Evolutionary conservation across 64 coral and sea anemone species (phyloP).

Genomic region (Porites lutea): DNA sequence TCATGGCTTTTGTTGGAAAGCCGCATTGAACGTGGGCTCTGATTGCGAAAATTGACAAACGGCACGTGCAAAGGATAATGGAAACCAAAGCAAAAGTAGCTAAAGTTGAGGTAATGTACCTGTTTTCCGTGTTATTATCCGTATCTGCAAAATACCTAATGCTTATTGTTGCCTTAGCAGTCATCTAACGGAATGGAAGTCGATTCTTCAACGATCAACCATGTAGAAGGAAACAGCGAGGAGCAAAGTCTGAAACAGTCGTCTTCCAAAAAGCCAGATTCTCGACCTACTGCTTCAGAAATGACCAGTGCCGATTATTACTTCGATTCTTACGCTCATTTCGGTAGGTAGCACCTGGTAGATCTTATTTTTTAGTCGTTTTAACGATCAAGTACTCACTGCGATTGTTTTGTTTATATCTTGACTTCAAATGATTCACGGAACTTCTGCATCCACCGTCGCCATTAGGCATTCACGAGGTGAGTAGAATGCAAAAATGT

Average conservation of each 20-base stretch:
- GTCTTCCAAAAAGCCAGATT: slow-evolving; percentile 4
- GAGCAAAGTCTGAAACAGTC: slow-evolving; percentile 32
- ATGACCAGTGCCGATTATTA: slow-evolving; percentile 99
- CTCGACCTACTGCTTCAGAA: slow-evolving; percentile 62
- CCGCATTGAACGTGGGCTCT: slow-evolving; percentile 63
- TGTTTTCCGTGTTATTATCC: not conserved
- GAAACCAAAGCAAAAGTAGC: slow-evolving; percentile 90
- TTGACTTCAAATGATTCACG: not conserved
- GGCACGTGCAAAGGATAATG: slow-evolving; percentile 75
- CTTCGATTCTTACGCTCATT: slow-evolving; percentile 99
- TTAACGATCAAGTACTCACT: not conserved
- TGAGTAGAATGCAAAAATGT: slow-evolving; percentile 24
- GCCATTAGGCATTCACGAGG: slow-evolving; percentile 90
- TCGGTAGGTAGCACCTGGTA: slow-evolving; percentile 72
- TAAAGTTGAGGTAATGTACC: slow-evolving; percentile 81
- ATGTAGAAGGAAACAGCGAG: slow-evolving; percentile 25
- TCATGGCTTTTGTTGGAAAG: not conserved
- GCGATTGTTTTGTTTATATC: not conserved
- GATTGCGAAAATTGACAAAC: slow-evolving; percentile 47
- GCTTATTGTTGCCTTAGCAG: slow-evolving; percentile 26
- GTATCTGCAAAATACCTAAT: slow-evolving; percentile 11
- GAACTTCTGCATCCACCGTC: not conserved
- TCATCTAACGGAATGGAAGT: slow-evolving; percentile 72
- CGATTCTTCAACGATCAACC: slow-evolving; percentile 40
- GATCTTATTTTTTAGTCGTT: not conserved